phyloP scores from a whole-genome alignment of 1,140 invertebrate genomes.

The Caenorhabditis tropicalis region DNA sequence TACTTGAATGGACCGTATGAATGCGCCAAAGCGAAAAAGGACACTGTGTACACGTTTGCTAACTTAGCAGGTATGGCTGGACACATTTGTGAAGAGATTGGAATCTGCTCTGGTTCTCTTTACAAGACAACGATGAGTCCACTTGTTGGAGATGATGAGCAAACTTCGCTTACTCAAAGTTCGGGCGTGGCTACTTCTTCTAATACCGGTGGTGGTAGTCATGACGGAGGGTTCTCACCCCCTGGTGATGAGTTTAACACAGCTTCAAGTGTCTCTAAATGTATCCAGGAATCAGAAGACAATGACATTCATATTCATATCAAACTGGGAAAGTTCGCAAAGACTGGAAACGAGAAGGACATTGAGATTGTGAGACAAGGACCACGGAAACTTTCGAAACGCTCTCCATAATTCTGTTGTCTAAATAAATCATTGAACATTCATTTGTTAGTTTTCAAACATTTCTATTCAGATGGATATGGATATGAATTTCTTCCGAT shows the following conservation, averaged over 20 bases:
- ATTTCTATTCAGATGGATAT: neutral
- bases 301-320: slow-evolving; percentile 30
- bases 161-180: too few species aligned
- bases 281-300: neutral
- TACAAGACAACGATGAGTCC: neutral
- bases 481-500: neutral
- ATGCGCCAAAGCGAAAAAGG: neutral
- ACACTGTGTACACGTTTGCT: neutral
- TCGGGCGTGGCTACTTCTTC: too few species aligned
- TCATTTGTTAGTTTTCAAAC: neutral
- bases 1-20: slow-evolving; percentile 17
- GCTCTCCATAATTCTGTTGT: neutral
- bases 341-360: neutral
- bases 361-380: neutral
- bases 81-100: neutral
- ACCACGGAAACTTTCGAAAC: neutral
- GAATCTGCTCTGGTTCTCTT: neutral
- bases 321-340: neutral
- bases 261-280: too few species aligned
- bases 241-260: too few species aligned
- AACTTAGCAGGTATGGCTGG: neutral
- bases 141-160: neutral
- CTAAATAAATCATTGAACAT: slow-evolving; percentile 10
- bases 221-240: too few species aligned
- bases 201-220: too few species aligned